Evolutionary conservation across 2,113 vertebrate genomes (phyloP), one percentile per base, ranked within the genome.

Genomic region (Microtus richardsoni): DNA sequence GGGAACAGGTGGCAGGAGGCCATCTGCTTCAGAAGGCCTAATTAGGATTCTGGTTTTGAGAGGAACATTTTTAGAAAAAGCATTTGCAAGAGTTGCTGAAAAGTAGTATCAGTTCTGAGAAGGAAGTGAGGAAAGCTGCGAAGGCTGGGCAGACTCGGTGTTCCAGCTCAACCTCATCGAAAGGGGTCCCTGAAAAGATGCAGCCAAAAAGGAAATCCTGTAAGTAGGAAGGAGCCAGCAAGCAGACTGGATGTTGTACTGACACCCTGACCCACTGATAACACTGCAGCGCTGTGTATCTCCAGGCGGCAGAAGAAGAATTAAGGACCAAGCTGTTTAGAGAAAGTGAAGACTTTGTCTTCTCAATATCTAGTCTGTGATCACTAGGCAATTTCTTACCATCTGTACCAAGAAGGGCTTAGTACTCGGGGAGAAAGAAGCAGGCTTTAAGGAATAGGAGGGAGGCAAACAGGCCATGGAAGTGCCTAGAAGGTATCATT

Each of bases 1-100:
- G 87, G 39, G 86, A 93, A 82, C 95, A 86, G 82, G 88, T 92
- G 90, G 89, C 93, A 93, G 41, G 5, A 82, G 95, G 91, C 97
- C 96, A 93, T 97, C 95, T 97, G 97, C 86, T 92, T 96, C 92
- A 75, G 77, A 94, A 91, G 39, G 77, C 85, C 93, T 97, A 93
- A 97, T 97, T 96, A 96, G 88, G 77, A 95, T 96, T 93, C 94
- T 73, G 78, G 80, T 39, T 96, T 95, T 86, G 78, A 95, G 73
- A 85, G 86, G 90, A 93, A 85, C 54, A 73, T 94, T 96, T 94
- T 91, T 95, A 96, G 92, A 94, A 97, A 96, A 96, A 83, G n/a
- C 62, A 60, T 83, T 91, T 95, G 77, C 82, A 95, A 96, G 74
- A 17, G 68, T 93, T 96, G 82, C 93, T 97, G 92, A 95, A 95